A percentile compares a stretch with the other conserved stretches of the same genome.
Evolutionary conservation across 1,140 invertebrate species (phyloP).

Genomic region (Drosophila ficusphila): DNA sequence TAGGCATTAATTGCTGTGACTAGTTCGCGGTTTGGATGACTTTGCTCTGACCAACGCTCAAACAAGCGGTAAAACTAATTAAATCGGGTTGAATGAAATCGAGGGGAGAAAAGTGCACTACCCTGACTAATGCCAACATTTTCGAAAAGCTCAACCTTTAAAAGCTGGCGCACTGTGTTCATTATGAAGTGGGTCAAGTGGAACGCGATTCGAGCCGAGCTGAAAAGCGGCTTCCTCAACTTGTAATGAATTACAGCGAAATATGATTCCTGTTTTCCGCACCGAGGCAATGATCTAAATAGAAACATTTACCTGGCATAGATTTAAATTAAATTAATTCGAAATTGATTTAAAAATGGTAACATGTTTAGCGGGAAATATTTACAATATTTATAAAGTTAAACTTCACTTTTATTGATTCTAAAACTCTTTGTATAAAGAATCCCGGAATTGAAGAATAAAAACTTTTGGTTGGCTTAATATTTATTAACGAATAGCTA

Average conservation of each 20-base stretch:
- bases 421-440: no score
- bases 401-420: no score
- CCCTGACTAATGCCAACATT: conserved; percentile 41
- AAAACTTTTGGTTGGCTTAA: no score
- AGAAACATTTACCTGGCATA: background rate
- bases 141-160: conserved; percentile 45
- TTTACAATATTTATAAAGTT: no score
- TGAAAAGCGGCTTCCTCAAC: conserved; percentile 26
- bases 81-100: conserved; percentile 9
- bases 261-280: conserved; percentile 11
- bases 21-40: conserved; percentile 16
- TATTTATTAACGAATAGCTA: no score
- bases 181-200: conserved; percentile 49
- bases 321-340: no score
- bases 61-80: conserved; percentile 22
- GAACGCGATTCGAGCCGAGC: conserved; percentile 40
- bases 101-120: conserved; percentile 1
- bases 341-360: no score
- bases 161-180: conserved; percentile 20
- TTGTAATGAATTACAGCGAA: conserved; percentile 8
- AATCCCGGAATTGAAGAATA: no score
- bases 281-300: conserved; percentile 1
- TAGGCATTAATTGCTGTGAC: conserved; percentile 5
- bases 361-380: no score
- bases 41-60: background rate